Evolutionary conservation across 2,113 vertebrate species (phyloP), one percentile per base, ranked within the genome.

Genomic region (Columbina picui): DNA sequence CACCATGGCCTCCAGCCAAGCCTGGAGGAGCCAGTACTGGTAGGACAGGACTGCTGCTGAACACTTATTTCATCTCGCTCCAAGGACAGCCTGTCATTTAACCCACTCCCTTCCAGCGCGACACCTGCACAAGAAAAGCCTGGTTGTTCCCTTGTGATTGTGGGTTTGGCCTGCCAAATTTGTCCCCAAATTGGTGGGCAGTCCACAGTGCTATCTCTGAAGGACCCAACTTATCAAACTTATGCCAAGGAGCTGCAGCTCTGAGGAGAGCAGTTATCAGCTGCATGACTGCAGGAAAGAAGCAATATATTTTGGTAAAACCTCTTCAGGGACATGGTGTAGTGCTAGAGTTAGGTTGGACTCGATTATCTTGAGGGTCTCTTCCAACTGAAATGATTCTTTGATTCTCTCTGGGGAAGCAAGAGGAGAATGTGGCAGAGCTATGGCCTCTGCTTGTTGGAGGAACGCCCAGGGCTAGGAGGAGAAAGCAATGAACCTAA

Each of bases 121-220:
- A 63, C 45, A 69, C 15, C 55, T 43, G 47, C 47, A 34, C 23
- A 61, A 59, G 8, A 26, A 79, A 43, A 53, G 30, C 50, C 21
- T 1, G 8, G 45, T 4, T 69, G n/a, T 34, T 57, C 13, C 20
- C 21, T 49, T 67, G n/a, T 0, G 16, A 59, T 0, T 0, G 2
- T 5, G 8, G 13, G 17, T 50, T 67, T 67, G 57, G 50, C 22
- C 14, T 2, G 4, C 14, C 69, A 84, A 39, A 55, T 83, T 36
- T 34, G 9, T 17, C 56, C 32, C 55, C 25, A 64, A 0, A 38
- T 1, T 27, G 59, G 61, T 2, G 6, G 50, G 26, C 14, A n/a
- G 36, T 20, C 34, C 39, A n/a, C 52, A 36, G 41, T 0, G 0
- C 15, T n/a, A 2, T 6, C 43, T 77, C 0, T 4, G 32, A 84